Evolutionary conservation across 30 jellyfish, hydroid and myxozoan genomes (phyloP).

Genomic region (Aurelia sp.): DNA sequence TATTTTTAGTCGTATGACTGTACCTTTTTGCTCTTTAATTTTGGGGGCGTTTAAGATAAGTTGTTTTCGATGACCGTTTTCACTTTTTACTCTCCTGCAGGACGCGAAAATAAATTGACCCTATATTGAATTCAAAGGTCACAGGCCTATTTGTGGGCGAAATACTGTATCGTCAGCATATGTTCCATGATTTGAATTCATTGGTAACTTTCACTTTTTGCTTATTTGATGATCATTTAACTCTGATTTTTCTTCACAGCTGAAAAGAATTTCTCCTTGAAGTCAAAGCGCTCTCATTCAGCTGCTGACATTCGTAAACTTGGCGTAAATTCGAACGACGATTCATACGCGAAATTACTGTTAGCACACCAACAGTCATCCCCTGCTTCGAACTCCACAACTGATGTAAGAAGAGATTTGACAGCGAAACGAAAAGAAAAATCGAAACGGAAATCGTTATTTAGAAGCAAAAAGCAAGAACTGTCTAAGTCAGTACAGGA

Average conservation of each 20-base stretch:
- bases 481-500: constrained; percentile 4
- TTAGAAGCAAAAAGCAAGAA: constrained; percentile 14
- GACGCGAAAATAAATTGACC: too few relatives aligned
- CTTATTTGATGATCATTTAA: too few relatives aligned
- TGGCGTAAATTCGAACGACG: constrained; percentile 29
- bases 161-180: too few relatives aligned
- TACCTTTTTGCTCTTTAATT: too few relatives aligned
- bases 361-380: not conserved
- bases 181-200: too few relatives aligned
- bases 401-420: not conserved
- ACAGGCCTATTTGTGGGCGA: too few relatives aligned
- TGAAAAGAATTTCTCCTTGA: not conserved
- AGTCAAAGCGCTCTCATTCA: constrained; percentile 41
- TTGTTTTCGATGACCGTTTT: too few relatives aligned
- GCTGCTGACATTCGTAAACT: constrained; percentile 22
- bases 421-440: not conserved
- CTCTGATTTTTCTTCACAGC: not conserved
- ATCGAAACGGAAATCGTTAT: constrained; percentile 8
- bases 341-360: constrained; percentile 1
- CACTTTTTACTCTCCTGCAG: too few relatives aligned
- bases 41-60: too few relatives aligned
- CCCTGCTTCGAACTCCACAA: not conserved
- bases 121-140: too few relatives aligned
- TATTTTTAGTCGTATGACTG: too few relatives aligned
- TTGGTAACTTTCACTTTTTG: too few relatives aligned